phyloP scores from a whole-genome alignment of 2,797 vertebrate species.

The Callimico goeldii region DNA sequence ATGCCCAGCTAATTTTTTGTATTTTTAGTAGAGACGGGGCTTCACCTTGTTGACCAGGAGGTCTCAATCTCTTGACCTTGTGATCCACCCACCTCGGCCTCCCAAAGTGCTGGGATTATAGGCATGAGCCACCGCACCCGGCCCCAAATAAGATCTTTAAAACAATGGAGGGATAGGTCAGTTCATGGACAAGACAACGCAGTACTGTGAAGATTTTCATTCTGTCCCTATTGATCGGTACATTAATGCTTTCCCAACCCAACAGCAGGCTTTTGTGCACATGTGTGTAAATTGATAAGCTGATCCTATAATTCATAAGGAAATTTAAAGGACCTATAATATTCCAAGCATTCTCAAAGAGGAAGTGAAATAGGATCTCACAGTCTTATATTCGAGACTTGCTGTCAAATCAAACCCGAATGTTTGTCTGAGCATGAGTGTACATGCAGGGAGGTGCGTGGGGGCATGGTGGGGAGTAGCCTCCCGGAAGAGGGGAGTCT shows the following conservation, averaged over 20 bases:
- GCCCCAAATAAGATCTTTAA: not conserved
- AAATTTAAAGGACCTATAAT: not conserved
- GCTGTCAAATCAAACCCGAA: not conserved
- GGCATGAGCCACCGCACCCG: too few relatives aligned
- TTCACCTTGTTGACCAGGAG: too few relatives aligned
- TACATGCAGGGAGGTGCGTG: too few relatives aligned
- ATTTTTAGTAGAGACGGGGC: too few relatives aligned
- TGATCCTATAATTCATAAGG: not conserved
- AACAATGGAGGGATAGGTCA: rapidly evolving
- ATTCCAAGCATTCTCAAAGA: not conserved
- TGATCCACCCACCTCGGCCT: too few relatives aligned
- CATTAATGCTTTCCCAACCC: rapidly evolving
- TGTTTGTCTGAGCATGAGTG: rapidly evolving
- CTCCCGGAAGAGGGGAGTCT: not conserved
- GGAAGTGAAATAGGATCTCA: not conserved
- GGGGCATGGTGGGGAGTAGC: rapidly evolving
- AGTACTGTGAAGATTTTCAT: not conserved
- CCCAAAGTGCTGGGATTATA: too few relatives aligned
- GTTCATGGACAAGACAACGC: not conserved
- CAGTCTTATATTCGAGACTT: rapidly evolving
- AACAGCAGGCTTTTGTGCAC: not conserved
- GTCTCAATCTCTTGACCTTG: too few relatives aligned
- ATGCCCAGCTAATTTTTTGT: too few relatives aligned
- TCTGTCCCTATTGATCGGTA: not conserved
- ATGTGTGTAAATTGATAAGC: not conserved